These are phyloP conservation scores for Mythimna ferrago DNA, from an alignment of 2,888 invertebrate species.

Conservation along the genomic window DNA sequence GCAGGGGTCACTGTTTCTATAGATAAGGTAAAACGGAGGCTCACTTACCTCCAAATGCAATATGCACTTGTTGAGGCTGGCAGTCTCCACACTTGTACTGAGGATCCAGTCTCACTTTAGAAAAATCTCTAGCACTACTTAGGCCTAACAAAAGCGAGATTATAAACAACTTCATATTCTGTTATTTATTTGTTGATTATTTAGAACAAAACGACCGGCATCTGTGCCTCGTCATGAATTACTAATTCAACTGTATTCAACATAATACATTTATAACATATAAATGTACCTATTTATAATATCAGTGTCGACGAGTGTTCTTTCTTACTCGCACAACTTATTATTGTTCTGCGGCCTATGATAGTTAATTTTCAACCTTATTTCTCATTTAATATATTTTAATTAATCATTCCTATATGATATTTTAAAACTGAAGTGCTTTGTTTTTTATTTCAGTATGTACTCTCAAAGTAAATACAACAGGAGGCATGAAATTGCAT, in stretches of 20 bases:
- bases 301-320: slow-evolving; percentile 6
- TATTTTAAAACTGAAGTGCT: neutral
- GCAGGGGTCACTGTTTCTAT: slow-evolving; percentile 8
- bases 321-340: neutral
- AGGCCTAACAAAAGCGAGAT: slow-evolving; percentile 44
- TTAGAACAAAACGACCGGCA: slow-evolving; percentile 3
- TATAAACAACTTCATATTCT: slow-evolving; percentile 48
- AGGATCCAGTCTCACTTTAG: neutral
- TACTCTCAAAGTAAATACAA: neutral
- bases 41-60: slow-evolving; percentile 41
- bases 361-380: slow-evolving; percentile 20
- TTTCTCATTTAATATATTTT: slow-evolving; percentile 3
- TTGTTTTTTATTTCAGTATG: slow-evolving; percentile 11
- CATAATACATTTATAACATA: neutral
- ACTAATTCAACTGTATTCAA: slow-evolving; percentile 21
- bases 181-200: neutral
- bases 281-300: neutral
- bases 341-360: slow-evolving; percentile 1
- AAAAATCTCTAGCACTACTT: slow-evolving; percentile 30
- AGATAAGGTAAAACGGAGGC: slow-evolving; percentile 19
- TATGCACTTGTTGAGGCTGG: slow-evolving; percentile 52
- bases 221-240: slow-evolving; percentile 7
- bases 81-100: slow-evolving; percentile 31
- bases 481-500: neutral
- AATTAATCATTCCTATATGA: neutral